Evolutionary conservation across 2,888 invertebrate species (phyloP).

Genomic region (Notodonta ziczac): DNA sequence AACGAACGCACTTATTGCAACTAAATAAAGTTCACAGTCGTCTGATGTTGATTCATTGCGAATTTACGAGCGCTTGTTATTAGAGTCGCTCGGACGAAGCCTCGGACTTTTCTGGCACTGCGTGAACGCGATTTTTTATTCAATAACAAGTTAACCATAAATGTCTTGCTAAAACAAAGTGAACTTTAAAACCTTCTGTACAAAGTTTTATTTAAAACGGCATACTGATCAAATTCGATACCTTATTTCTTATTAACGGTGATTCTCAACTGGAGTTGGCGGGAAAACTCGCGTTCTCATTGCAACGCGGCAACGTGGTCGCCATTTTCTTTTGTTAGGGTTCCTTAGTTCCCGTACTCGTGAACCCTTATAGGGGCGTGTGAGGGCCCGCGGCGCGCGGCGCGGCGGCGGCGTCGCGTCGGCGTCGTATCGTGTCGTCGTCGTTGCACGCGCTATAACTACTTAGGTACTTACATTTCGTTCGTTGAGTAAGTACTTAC

Average conservation of each 20-base stretch:
- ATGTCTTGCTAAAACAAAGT: background rate
- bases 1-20: slow-evolving; percentile 20
- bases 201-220: background rate
- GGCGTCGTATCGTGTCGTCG: no score
- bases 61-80: slow-evolving; percentile 12
- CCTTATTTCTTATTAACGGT: background rate
- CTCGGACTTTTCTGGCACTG: background rate
- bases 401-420: no score
- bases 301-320: slow-evolving; percentile 18
- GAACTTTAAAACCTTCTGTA: background rate
- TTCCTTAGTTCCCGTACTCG: no score
- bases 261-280: slow-evolving; percentile 17
- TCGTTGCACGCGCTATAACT: no score
- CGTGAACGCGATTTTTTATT: background rate
- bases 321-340: slow-evolving; percentile 4
- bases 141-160: background rate
- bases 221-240: background rate
- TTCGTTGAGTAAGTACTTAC: no score
- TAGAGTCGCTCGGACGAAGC: slow-evolving; percentile 39
- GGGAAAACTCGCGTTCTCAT: slow-evolving; percentile 45
- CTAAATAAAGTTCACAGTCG: slow-evolving; percentile 41
- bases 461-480: no score
- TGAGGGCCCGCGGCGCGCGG: no score
- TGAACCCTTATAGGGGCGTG: no score
- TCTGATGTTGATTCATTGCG: slow-evolving; percentile 6